Base-by-base conservation (phyloP, 2,888 invertebrate genomes). In the Ochropleura plecta region DNA sequence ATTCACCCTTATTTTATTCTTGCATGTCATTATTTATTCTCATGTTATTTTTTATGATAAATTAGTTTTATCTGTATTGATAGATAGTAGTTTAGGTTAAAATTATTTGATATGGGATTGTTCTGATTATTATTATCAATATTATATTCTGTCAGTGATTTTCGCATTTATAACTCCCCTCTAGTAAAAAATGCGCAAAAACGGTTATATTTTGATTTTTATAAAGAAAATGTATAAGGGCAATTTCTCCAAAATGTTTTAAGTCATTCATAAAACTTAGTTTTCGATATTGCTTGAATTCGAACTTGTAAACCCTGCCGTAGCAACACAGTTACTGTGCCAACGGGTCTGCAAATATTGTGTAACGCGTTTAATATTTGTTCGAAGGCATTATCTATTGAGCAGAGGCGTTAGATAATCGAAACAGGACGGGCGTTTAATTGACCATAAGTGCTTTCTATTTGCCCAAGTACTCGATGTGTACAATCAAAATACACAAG, bases 371-470 rank as follows among this genome's bases (percentile, higher is more conserved):
- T 85, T 81, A 82, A 87, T 84, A 83, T 86, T 87, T 81, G 76
- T 77, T 69, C 71, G 59, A 62, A 77, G 70, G 60, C 64, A 81
- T 87, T 85, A 85, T 81, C 73, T 84, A 77, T 76, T 78, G 53
- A 82, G 78, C 75, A 78, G 84, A 81, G 76, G 77, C 59, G 79
- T 87, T 87, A 87, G 86, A 87, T 87, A 86, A 83, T 86, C 78
- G 67, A 44, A 62, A 76, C 73, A 73, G 67, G 86, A 81, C 78
- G 77, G 72, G 66, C 49, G 75, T 81, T 86, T 84, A 84, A 87
- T 84, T 87, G 79, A 83, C 76, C 76, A 76, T 83, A 83, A 80
- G 81, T 84, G 86, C 86, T 87, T 87, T 86, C 88, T 87, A 87
- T 87, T 86, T 86, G 76, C 65, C 65, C 71, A 84, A 75, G 78